Conservation (phyloP, 2,113 vertebrate genomes). For the Syngnathus floridae region DNA sequence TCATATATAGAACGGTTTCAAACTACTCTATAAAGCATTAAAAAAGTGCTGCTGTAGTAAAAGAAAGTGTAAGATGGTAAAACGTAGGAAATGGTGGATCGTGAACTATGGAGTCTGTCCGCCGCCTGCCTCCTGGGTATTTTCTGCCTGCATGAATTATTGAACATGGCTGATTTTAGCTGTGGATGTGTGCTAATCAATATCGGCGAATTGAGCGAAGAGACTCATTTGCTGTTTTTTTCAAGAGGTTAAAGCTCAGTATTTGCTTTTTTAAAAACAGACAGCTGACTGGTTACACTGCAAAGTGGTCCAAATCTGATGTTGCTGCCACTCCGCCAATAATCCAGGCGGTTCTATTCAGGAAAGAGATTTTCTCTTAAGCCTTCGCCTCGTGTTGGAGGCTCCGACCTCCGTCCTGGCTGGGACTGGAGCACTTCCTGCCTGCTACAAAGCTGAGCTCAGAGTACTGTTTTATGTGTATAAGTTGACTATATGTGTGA, state of each 20-base stretch:
- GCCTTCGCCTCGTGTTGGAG: conserved; percentile 48
- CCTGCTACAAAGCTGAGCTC: conserved; percentile 28
- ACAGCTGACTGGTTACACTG: conserved; percentile 12
- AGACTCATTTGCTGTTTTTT: conserved; percentile 25
- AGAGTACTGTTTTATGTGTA: background rate
- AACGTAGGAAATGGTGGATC: background rate
- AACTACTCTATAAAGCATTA: background rate
- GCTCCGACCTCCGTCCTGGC: conserved; percentile 26
- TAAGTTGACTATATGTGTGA: too few relatives aligned
- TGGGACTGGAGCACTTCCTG: conserved; percentile 36
- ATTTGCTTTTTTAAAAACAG: conserved; percentile 15
- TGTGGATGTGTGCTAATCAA: conserved; percentile 48
- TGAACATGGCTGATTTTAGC: conserved; percentile 48
- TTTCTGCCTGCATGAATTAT: conserved; percentile 62
- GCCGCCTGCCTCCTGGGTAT: conserved; percentile 21
- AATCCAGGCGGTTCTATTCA: conserved; percentile 55
- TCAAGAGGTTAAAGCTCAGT: conserved; percentile 27
- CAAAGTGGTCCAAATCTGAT: conserved; percentile 8
- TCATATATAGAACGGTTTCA: too few relatives aligned
- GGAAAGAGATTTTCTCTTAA: conserved; percentile 58
- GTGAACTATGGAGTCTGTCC: background rate
- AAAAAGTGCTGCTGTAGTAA: background rate
- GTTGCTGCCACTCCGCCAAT: conserved; percentile 31
- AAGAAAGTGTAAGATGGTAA: too few relatives aligned
- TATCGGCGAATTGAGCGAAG: conserved; percentile 34